A percentile compares a stretch with the other conserved stretches of the same genome.
phyloP scores from a whole-genome alignment of 2,113 vertebrate species.

The Elachura formosa region DNA sequence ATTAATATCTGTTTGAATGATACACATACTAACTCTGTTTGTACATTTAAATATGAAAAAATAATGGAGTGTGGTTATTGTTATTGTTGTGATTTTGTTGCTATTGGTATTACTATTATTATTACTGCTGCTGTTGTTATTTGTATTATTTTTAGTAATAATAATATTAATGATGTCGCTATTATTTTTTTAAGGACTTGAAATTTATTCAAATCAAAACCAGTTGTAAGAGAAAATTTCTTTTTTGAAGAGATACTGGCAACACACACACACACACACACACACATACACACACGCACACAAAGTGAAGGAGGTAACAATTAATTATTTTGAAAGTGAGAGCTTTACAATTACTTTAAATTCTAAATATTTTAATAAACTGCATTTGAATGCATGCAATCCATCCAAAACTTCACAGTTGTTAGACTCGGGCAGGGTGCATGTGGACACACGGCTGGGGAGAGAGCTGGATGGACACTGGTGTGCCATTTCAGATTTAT shows the following conservation, averaged over 20 bases:
- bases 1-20: neutral
- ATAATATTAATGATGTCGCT: neutral
- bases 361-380: neutral
- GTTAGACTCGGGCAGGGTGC: neutral
- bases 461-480: fast-evolving
- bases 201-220: neutral
- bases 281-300: too few species aligned
- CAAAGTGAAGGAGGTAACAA: neutral
- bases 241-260: neutral
- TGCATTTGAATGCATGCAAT: neutral
- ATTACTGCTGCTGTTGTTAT: fast-evolving
- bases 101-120: neutral
- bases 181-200: neutral
- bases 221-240: neutral
- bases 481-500: neutral
- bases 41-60: neutral
- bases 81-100: neutral
- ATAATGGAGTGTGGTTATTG: neutral
- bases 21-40: neutral
- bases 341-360: neutral
- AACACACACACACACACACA: neutral
- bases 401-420: neutral
- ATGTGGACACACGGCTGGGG: fast-evolving
- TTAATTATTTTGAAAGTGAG: neutral
- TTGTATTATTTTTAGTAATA: neutral